These are phyloP conservation scores for Micromys minutus DNA, from an alignment of 2,113 vertebrate genomes.

Conservation along the genomic window DNA sequence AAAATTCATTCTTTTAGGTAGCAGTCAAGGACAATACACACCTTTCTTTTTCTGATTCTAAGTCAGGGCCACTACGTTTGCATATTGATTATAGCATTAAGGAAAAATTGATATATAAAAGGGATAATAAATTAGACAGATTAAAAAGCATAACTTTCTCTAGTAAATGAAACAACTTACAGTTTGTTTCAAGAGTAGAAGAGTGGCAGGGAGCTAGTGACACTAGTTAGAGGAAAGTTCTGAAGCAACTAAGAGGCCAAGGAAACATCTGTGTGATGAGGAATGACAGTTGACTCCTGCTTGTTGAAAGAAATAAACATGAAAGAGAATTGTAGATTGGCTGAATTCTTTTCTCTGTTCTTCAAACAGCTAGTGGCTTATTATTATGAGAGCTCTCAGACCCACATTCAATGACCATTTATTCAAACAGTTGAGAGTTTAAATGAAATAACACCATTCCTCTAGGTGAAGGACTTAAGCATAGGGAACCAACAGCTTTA, in stretches of 20 bases:
- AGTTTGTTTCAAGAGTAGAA: background rate
- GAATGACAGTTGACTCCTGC: conserved; percentile 46
- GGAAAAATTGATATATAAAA: conserved; percentile 52
- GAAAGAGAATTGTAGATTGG: conserved; percentile 30
- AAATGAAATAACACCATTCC: conserved; percentile 73
- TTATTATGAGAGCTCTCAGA: conserved; percentile 72
- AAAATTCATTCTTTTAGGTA: background rate
- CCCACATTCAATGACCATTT: conserved; percentile 67
- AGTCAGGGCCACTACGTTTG: background rate
- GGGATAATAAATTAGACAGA: conserved; percentile 14
- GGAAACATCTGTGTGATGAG: conserved; percentile 26
- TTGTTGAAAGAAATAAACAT: conserved; percentile 64
- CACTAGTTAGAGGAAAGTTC: background rate
- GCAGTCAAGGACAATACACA: background rate
- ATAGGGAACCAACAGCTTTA: conserved; percentile 23
- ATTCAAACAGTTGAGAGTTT: conserved; percentile 67
- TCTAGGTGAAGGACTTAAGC: conserved; percentile 51
- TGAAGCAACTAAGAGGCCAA: conserved; percentile 48
- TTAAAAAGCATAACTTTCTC: background rate
- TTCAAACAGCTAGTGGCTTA: conserved; percentile 68
- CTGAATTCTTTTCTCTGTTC: conserved; percentile 55
- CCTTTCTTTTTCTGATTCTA: background rate
- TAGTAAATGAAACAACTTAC: background rate
- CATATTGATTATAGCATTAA: background rate
- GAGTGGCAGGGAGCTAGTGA: background rate